Conservation (phyloP, 2,797 vertebrate species). For the Scomberomorus guttatus region DNA sequence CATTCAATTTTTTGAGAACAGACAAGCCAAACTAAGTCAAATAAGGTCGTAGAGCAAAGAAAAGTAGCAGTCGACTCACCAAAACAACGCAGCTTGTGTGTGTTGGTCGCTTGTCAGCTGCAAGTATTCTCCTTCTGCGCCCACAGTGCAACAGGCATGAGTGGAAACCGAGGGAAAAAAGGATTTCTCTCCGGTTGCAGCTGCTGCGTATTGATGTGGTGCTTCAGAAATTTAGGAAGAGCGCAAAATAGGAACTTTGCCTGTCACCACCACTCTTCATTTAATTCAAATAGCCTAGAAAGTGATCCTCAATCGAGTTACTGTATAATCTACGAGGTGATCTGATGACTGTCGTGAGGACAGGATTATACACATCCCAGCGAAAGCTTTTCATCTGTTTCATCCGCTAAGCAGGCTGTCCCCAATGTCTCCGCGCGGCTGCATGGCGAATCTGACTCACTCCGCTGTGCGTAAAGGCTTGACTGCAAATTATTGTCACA, state of each 20-base stretch:
- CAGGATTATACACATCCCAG: conserved; percentile 68
- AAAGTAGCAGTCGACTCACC: conserved; percentile 70
- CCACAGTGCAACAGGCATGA: conserved; percentile 42
- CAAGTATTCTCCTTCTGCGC: conserved; percentile 33
- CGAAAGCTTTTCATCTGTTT: conserved; percentile 72
- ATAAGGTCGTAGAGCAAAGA: conserved; percentile 26
- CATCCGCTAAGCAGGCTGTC: conserved; percentile 60
- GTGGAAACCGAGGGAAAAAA: neutral
- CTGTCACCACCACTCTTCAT: conserved; percentile 16
- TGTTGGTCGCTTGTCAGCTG: conserved; percentile 42
- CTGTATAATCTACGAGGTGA: conserved; percentile 52
- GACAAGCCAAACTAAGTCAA: neutral
- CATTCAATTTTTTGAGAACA: neutral
- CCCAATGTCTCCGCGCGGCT: conserved; percentile 45
- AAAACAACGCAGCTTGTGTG: conserved; percentile 58
- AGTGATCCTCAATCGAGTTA: conserved; percentile 31
- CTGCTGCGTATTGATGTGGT: conserved; percentile 20
- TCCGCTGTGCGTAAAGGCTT: conserved; percentile 45
- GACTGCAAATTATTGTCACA: conserved; percentile 42
- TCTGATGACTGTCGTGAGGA: conserved; percentile 62
- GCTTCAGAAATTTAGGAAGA: neutral
- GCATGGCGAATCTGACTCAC: conserved; percentile 47
- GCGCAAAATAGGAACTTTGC: neutral
- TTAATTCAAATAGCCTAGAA: conserved; percentile 16
- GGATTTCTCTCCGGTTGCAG: conserved; percentile 6